Conservation (phyloP, 2,888 invertebrate species). For the Lasioglossum zephyrum region DNA sequence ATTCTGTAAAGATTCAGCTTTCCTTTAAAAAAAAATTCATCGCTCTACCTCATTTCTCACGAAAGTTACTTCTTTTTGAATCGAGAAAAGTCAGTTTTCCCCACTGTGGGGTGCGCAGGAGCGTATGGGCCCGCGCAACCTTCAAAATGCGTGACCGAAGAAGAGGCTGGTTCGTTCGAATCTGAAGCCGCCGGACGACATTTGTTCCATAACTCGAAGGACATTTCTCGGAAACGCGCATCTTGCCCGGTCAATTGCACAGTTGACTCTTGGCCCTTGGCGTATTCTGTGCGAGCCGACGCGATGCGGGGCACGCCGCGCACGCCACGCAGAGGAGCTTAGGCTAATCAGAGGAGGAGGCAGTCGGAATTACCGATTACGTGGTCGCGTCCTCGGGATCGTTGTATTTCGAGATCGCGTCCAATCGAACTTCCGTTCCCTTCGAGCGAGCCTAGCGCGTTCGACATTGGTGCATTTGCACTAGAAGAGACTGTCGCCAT, state of each 20-base stretch:
- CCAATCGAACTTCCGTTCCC: conserved; percentile 6
- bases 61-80: too few relatives aligned
- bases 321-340: conserved; percentile 11
- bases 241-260: conserved; percentile 66
- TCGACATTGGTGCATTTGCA: background rate
- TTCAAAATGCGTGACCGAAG: background rate
- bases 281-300: conserved; percentile 37
- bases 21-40: too few relatives aligned
- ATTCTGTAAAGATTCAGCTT: too few relatives aligned
- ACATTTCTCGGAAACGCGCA: conserved; percentile 53
- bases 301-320: conserved; percentile 14
- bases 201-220: conserved; percentile 55
- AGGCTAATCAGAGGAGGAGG: conserved; percentile 55
- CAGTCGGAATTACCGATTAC: conserved; percentile 60
- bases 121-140: too few relatives aligned
- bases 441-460: background rate
- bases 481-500: background rate
- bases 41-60: too few relatives aligned
- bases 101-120: too few relatives aligned
- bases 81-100: too few relatives aligned
- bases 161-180: conserved; percentile 18
- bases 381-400: conserved; percentile 17
- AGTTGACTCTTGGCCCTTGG: conserved; percentile 73
- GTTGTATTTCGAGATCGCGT: conserved; percentile 2
- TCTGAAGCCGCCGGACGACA: conserved; percentile 22